These are phyloP conservation scores for Lasioglossum calceatum DNA, from an alignment of 2,888 invertebrate genomes.

Conservation along the genomic window DNA sequence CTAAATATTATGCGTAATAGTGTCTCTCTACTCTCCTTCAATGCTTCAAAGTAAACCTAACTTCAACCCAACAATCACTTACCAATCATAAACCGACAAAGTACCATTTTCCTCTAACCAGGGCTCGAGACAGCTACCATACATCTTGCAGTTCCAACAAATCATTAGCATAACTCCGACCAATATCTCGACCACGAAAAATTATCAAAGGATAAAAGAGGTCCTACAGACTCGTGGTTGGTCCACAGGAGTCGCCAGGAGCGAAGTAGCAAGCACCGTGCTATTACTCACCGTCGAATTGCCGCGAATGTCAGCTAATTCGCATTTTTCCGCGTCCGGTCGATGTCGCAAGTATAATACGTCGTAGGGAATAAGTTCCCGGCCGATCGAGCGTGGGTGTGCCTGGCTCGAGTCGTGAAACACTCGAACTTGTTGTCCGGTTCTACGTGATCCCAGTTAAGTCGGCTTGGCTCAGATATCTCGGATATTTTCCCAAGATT, in stretches of 20 bases:
- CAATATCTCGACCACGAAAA: not conserved
- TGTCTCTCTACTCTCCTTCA: not conserved
- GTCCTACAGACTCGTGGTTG: not conserved
- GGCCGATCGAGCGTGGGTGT: conserved; percentile 62
- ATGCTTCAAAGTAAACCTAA: not conserved
- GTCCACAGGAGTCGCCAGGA: not conserved
- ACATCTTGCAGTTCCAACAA: not conserved
- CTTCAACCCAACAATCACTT: not conserved
- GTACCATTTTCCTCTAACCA: not conserved
- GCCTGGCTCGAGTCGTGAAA: conserved; percentile 54
- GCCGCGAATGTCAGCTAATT: conserved; percentile 57
- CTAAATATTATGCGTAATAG: not conserved
- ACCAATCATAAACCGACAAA: not conserved
- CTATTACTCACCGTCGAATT: conserved; percentile 49
- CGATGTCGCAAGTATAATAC: conserved; percentile 57
- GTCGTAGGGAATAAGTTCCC: conserved; percentile 32
- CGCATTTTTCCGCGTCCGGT: conserved; percentile 6
- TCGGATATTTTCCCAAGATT: too few relatives aligned
- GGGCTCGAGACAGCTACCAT: not conserved
- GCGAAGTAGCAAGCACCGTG: not conserved
- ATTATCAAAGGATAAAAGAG: not conserved
- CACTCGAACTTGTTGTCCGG: conserved; percentile 57
- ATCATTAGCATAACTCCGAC: conserved; percentile 12
- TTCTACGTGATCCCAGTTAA: conserved; percentile 57
- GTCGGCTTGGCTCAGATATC: conserved; percentile 14